Evolutionary conservation across 2,888 invertebrate species (phyloP).

Genomic region (Campoplex capitator): DNA sequence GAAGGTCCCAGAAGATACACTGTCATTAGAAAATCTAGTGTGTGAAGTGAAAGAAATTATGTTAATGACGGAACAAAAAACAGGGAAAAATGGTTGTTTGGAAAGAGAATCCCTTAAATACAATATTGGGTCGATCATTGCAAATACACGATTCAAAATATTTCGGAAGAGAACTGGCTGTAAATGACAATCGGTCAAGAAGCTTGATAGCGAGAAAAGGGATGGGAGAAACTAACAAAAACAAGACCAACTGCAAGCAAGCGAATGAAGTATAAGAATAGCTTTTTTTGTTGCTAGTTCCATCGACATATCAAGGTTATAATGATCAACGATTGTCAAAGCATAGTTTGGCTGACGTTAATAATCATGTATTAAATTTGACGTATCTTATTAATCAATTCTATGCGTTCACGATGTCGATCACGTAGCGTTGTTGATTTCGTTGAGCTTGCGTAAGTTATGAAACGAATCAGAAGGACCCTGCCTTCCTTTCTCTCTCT

Average conservation of each 20-base stretch:
- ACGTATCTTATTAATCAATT: conserved; percentile 1
- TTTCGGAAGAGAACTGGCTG: neutral
- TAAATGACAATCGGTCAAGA: neutral
- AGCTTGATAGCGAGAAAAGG: neutral
- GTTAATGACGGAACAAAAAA: neutral
- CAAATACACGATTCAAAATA: neutral
- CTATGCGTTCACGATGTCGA: neutral
- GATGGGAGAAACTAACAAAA: neutral
- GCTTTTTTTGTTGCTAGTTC: neutral
- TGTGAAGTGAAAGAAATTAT: neutral
- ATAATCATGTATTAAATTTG: neutral
- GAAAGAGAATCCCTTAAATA: neutral
- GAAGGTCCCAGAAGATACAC: neutral
- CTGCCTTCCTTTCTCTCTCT: neutral
- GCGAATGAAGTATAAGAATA: neutral
- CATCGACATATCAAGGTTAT: neutral
- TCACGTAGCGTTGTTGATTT: neutral
- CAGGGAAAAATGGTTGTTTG: neutral
- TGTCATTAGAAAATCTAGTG: neutral
- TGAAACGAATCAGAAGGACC: conserved; percentile 3
- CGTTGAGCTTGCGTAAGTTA: conserved; percentile 10
- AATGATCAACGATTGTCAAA: neutral
- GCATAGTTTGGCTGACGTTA: too few species aligned
- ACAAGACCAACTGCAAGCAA: neutral
- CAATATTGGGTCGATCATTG: neutral